Percentiles rank a stretch among this genome's conserved stretches.
These are phyloP conservation scores for Clivina fossor DNA, from an alignment of 2,888 invertebrate species.

Conservation along the genomic window DNA sequence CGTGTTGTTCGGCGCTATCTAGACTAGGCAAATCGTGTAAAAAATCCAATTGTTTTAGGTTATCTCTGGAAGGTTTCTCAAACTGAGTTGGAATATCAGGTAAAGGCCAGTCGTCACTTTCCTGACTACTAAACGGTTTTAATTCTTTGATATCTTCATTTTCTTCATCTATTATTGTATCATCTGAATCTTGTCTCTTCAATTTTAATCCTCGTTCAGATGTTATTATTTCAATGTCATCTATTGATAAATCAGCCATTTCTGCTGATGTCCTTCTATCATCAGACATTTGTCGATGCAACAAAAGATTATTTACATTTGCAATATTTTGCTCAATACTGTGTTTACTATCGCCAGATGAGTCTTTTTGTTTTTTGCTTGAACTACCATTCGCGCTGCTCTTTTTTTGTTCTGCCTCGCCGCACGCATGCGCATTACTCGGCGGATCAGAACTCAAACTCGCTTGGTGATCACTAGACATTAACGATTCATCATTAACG, in stretches of 20 bases:
- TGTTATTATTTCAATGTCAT: conserved; percentile 56
- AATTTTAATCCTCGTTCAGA: conserved; percentile 52
- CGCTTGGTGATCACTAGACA: conserved; percentile 83
- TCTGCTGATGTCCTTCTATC: conserved; percentile 81
- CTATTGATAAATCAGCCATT: conserved; percentile 82
- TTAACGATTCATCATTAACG: conserved; percentile 79
- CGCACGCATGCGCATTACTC: conserved; percentile 70
- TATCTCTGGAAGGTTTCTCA: conserved; percentile 42
- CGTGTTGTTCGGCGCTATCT: conserved; percentile 52
- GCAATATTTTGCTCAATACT: conserved; percentile 46
- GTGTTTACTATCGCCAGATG: conserved; percentile 35
- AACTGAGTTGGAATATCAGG: conserved; percentile 65
- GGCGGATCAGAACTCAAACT: conserved; percentile 84
- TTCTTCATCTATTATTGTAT: conserved; percentile 54
- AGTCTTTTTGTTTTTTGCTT: conserved; percentile 29
- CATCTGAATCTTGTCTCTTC: conserved; percentile 52
- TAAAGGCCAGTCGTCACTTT: conserved; percentile 75
- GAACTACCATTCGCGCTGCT: conserved; percentile 45
- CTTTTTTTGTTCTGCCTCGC: conserved; percentile 50
- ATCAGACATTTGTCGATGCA: conserved; percentile 68
- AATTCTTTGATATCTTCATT: conserved; percentile 46
- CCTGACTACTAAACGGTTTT: conserved; percentile 61
- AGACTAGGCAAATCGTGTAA: conserved; percentile 53
- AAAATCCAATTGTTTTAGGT: conserved; percentile 43
- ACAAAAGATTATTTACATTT: conserved; percentile 47